Conservation (phyloP, 2,888 invertebrate species). For the Cheilosia pagana region DNA sequence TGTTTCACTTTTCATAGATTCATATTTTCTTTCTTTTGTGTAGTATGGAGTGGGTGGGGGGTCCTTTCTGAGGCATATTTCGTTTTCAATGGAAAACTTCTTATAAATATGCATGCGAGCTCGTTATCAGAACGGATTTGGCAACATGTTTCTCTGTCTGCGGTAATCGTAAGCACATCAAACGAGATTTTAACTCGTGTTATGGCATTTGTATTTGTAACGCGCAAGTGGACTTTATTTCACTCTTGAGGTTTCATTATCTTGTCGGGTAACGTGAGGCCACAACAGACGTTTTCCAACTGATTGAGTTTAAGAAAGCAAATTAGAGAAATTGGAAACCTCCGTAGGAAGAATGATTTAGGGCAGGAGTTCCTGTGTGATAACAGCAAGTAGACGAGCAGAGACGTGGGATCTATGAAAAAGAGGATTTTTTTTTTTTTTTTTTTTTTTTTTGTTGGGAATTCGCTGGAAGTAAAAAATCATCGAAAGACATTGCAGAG, state of each 20-base stretch:
- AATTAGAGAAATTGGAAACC: not conserved
- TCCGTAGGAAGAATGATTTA: not conserved
- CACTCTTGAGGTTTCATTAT: not conserved
- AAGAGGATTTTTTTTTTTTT: too few species aligned
- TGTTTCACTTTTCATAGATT: not conserved
- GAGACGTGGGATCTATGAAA: too few species aligned
- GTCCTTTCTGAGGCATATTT: not conserved
- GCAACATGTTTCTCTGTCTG: not conserved
- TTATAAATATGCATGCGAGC: not conserved
- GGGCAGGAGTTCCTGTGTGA: not conserved
- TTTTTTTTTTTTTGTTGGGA: too few species aligned
- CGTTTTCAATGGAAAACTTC: not conserved
- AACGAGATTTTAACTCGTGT: not conserved
- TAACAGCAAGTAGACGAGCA: not conserved
- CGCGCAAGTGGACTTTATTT: slow-evolving; percentile 24
- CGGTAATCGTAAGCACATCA: not conserved
- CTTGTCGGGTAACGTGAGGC: not conserved
- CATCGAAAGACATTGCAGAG: too few species aligned
- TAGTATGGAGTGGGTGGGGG: not conserved
- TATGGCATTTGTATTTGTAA: not conserved
- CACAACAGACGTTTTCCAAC: not conserved
- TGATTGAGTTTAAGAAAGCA: not conserved
- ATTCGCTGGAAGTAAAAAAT: too few species aligned
- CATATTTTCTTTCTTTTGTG: not conserved
- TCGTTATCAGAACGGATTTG: not conserved